phyloP scores from a whole-genome alignment of 2,797 vertebrate species.

The Nyctibius grandis region DNA sequence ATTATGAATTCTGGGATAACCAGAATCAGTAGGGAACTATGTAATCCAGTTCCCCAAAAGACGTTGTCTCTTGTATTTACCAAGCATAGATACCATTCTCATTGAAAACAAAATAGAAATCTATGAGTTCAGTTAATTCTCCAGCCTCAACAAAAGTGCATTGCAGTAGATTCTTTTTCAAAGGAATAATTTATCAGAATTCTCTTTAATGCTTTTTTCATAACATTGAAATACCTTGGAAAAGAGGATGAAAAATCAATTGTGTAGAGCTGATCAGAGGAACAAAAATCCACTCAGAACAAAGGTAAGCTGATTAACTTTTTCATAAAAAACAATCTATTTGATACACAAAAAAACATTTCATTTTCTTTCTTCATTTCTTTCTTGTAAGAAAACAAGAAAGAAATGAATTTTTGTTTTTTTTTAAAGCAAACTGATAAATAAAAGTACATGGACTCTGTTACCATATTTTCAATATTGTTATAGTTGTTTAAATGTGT shows the following conservation, averaged over 20 bases:
- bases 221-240: conserved; percentile 40
- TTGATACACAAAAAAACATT: no score
- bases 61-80: not conserved
- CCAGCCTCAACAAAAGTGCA: not conserved
- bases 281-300: conserved; percentile 55
- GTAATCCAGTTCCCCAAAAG: not conserved
- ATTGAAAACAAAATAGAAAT: not conserved
- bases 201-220: conserved; percentile 48
- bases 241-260: conserved; percentile 61
- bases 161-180: not conserved
- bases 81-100: not conserved
- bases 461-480: not conserved
- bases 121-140: conserved; percentile 18
- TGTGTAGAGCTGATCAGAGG: conserved; percentile 56
- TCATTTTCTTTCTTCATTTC: no score
- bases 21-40: not conserved
- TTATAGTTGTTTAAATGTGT: not conserved
- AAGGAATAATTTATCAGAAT: conserved; percentile 33
- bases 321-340: conserved; percentile 57
- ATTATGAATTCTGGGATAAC: not conserved
- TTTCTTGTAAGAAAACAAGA: conserved; percentile 6
- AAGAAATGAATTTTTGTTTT: not conserved
- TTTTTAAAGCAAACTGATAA: not conserved
- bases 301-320: conserved; percentile 65
- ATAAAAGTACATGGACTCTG: not conserved